Conservation (phyloP, 2,113 vertebrate species). For the Syngnathoides biaculeatus region DNA sequence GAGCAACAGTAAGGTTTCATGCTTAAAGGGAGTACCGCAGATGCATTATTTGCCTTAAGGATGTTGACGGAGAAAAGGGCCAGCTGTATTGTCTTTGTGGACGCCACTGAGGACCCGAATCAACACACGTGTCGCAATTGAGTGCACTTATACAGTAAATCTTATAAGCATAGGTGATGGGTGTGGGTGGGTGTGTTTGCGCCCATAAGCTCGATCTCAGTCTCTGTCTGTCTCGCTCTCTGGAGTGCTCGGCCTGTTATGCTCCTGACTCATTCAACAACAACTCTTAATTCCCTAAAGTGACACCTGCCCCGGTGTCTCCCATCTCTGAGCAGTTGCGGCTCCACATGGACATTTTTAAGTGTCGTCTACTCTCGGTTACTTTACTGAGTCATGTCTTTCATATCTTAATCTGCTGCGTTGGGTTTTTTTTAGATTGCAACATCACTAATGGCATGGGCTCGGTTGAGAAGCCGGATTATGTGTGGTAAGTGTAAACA, state of each 20-base stretch:
- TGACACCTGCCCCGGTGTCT: conserved; percentile 50
- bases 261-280: conserved; percentile 60
- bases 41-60: too few relatives aligned
- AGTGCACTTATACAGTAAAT: conserved; percentile 36
- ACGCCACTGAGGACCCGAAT: conserved; percentile 4
- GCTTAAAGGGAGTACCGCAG: too few relatives aligned
- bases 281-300: conserved; percentile 52
- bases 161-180: conserved; percentile 26
- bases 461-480: conserved; percentile 66
- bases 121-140: not conserved
- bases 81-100: too few relatives aligned
- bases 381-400: not conserved
- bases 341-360: conserved; percentile 1
- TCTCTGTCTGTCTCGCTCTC: conserved; percentile 41
- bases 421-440: conserved; percentile 45
- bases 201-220: conserved; percentile 16
- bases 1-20: too few relatives aligned
- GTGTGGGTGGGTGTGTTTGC: conserved; percentile 35
- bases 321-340: conserved; percentile 21
- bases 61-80: too few relatives aligned
- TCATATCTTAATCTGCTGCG: not conserved
- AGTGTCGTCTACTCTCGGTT: not conserved
- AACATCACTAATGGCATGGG: conserved; percentile 45
- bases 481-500: conserved; percentile 60
- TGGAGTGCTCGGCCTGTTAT: conserved; percentile 48